Evolutionary conservation across 2,888 invertebrate genomes (phyloP).

Genomic region (Antheraea yamamai): DNA sequence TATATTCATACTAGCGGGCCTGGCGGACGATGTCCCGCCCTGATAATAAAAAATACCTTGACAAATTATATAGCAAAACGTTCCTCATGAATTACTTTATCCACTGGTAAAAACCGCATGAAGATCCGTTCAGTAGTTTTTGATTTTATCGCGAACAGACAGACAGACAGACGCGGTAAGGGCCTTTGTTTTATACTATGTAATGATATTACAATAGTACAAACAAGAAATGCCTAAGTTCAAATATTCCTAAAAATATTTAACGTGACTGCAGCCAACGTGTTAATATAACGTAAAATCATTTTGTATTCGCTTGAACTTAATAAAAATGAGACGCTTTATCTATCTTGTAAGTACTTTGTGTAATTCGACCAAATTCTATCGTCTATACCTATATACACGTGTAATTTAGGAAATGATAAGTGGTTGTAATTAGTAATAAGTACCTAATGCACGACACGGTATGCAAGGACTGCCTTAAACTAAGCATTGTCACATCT

Average conservation of each 20-base stretch:
- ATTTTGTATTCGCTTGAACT: constrained; percentile 44
- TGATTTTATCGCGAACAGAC: no score
- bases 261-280: constrained; percentile 25
- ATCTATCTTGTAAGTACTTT: constrained; percentile 44
- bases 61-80: no score
- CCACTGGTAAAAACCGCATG: no score
- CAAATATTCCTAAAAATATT: constrained; percentile 24
- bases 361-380: constrained; percentile 71
- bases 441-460: constrained; percentile 57
- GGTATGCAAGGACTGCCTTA: constrained; percentile 78
- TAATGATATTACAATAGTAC: no score
- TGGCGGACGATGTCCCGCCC: no score
- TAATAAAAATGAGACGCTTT: constrained; percentile 63
- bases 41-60: no score
- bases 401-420: constrained; percentile 29
- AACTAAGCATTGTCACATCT: constrained; percentile 72
- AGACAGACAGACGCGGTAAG: no score
- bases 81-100: no score
- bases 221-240: not conserved
- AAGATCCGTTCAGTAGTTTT: no score
- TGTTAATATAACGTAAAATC: constrained; percentile 31
- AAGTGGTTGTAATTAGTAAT: constrained; percentile 62
- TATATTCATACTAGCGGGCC: no score
- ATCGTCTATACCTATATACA: constrained; percentile 45
- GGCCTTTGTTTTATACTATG: no score